phyloP scores from a whole-genome alignment of 2,797 vertebrate species.

The Tenualosa thibaudeaui region DNA sequence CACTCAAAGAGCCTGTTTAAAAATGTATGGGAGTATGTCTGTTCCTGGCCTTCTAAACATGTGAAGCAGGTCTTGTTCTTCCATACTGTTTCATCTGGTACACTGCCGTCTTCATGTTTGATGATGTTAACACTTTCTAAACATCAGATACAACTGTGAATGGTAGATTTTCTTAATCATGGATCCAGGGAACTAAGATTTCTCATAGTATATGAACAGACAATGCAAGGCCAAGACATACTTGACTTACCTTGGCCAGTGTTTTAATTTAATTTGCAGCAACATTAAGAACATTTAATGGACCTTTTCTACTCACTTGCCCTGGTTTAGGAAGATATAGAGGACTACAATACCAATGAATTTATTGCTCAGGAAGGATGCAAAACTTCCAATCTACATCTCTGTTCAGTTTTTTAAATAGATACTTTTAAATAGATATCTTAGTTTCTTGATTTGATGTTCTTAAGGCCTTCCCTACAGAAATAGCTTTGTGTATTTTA shows the following conservation, averaged over 20 bases:
- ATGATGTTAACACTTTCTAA: neutral
- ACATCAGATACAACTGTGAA: neutral
- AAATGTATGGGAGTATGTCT: neutral
- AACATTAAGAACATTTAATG: neutral
- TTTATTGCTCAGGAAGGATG: no score
- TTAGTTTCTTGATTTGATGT: neutral
- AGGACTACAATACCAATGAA: neutral
- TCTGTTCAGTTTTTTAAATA: no score
- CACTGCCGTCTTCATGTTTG: neutral
- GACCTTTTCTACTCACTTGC: neutral
- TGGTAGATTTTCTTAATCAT: neutral
- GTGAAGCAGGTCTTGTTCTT: neutral
- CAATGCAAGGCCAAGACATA: neutral
- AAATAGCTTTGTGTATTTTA: neutral
- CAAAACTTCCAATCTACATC: no score
- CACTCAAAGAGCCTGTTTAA: neutral
- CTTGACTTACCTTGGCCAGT: neutral
- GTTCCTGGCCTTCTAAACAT: neutral
- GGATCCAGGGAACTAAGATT: no score
- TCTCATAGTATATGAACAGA: no score
- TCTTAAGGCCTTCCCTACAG: neutral
- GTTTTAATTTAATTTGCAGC: neutral
- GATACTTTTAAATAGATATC: no score
- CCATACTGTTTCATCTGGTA: neutral
- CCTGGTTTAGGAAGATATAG: neutral